These are phyloP conservation scores for Oceanodroma leucorhoa DNA, from an alignment of 2,797 vertebrate genomes.

Conservation along the genomic window DNA sequence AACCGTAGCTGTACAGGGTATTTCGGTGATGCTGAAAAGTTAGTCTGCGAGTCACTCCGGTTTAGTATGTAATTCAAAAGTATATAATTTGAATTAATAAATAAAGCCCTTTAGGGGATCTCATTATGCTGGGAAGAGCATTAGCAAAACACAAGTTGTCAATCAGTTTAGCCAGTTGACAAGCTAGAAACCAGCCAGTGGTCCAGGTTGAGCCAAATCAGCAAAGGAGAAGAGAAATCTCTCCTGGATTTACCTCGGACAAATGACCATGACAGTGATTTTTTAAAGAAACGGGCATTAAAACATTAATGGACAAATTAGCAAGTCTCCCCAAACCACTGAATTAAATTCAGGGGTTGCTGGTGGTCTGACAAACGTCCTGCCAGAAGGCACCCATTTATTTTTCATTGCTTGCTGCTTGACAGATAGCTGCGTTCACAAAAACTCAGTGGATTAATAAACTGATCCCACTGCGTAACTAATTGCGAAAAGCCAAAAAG, in stretches of 20 bases:
- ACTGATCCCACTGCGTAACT: neutral
- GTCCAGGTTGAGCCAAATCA: neutral
- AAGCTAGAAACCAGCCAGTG: neutral
- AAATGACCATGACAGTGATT: neutral
- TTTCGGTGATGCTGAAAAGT: neutral
- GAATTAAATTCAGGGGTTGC: neutral
- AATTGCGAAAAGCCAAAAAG: neutral
- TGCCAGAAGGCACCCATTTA: neutral
- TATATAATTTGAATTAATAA: slow-evolving; percentile 52
- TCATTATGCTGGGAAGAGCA: slow-evolving; percentile 37
- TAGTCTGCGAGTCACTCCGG: slow-evolving; percentile 19
- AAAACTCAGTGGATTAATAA: slow-evolving; percentile 8
- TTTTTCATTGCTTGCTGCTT: slow-evolving; percentile 6
- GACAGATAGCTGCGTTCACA: neutral
- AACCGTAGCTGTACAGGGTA: neutral
- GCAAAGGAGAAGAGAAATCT: neutral
- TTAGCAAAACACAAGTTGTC: slow-evolving; percentile 27
- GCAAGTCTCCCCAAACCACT: neutral
- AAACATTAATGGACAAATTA: neutral
- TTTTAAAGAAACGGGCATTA: neutral
- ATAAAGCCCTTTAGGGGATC: slow-evolving; percentile 41
- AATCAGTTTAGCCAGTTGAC: neutral
- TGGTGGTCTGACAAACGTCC: neutral
- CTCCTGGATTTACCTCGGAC: neutral
- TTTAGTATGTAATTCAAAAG: slow-evolving; percentile 38